Conservation (phyloP, 2,113 vertebrate species). For the Cyanoramphus novaezelandiae region DNA sequence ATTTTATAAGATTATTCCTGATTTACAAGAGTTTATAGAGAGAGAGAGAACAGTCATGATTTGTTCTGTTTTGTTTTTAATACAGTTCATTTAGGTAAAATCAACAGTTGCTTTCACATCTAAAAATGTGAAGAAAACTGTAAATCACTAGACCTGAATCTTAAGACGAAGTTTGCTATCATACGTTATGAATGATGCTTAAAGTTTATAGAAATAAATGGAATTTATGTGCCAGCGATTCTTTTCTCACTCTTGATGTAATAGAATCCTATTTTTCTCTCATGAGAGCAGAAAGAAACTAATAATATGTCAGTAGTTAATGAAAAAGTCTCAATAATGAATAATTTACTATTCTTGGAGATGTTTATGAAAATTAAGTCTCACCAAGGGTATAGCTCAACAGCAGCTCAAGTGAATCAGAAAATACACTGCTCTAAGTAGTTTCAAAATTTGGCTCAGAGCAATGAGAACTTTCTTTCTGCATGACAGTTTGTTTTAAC, state of each 20-base stretch:
- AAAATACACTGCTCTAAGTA: not conserved
- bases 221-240: not conserved
- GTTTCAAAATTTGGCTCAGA: not conserved
- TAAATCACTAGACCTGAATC: not conserved
- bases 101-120: not conserved
- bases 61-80: not conserved
- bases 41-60: not conserved
- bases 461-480: not conserved
- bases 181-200: not conserved
- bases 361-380: slow-evolving; percentile 34
- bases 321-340: slow-evolving; percentile 52
- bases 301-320: slow-evolving; percentile 13
- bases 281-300: not conserved
- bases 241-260: not conserved
- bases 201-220: not conserved
- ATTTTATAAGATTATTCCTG: not conserved
- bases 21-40: not conserved
- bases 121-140: not conserved
- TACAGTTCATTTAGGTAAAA: not conserved
- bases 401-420: not conserved
- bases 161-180: not conserved
- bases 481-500: slow-evolving; percentile 1
- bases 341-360: slow-evolving; percentile 52
- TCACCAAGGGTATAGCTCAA: not conserved
- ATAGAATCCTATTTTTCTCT: not conserved